Evolutionary conservation across 2,888 invertebrate species (phyloP), one percentile per base, ranked within the genome.

Genomic region (Uloborus plumipes): DNA sequence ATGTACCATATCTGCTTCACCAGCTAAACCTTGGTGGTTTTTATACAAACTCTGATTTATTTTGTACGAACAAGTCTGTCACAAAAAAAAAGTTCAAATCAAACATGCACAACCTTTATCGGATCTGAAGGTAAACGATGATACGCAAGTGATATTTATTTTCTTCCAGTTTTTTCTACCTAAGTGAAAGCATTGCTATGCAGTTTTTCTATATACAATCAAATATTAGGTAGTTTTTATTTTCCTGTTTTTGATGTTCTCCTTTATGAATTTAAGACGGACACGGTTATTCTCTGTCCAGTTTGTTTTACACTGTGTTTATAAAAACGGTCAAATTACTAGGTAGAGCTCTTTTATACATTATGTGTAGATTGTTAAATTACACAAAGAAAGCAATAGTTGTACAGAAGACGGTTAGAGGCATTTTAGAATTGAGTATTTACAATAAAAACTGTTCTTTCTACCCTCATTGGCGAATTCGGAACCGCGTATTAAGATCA

Each of bases 81-180:
- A 67, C 67, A 69, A 72, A 62, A 61, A 62, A 61, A 64, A 53
- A 61, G 67, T 66, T 61, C 55, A 61, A 51, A 67, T 50, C 61
- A 62, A 39, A 39, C 39, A 39, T 39, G 39, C 39, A 39, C 39
- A 39, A 39, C 39, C 39, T 39, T 73, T 67, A 55, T 69, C 66
- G 26, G 61, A 20, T 62, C 67, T 31, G 67, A 69, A 67, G 64
- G 72, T 78, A 66, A 78, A 72, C 67, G 67, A 73, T 67, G 67
- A 73, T 67, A 69, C 62, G 39, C 64, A 73, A 73, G 79, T 80
- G 73, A 80, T 69, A 73, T 51, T 55, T 73, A 66, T 65, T 79
- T 80, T 80, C 69, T 69, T 73, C 79, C 79, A 79, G 66, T 67
- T 79, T 61, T 73, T 47, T 64, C 72, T 79, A 67, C 73, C 67